Conservation (phyloP, 2,888 invertebrate genomes). For the Drosophila leonis region DNA sequence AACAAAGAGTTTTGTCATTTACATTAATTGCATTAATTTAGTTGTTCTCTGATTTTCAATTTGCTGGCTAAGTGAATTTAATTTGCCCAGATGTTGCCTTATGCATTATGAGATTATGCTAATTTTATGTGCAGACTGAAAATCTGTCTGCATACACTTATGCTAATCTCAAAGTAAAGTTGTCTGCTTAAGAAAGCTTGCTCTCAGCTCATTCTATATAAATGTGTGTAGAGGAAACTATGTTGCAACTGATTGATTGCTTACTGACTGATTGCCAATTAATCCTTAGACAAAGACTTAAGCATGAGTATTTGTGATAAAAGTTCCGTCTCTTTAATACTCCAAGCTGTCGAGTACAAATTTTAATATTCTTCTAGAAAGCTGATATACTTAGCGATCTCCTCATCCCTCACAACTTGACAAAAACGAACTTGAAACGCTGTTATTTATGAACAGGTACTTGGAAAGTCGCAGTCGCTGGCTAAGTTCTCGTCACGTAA, state of each 20-base stretch:
- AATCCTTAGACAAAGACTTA: neutral
- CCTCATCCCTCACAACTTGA: neutral
- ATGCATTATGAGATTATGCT: constrained; percentile 64
- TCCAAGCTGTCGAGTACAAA: neutral
- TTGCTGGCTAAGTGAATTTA: constrained; percentile 12
- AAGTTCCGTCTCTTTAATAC: too few relatives aligned
- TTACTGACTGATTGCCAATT: neutral
- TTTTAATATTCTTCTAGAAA: constrained; percentile 1
- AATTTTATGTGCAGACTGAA: constrained; percentile 31
- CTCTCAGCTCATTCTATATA: neutral
- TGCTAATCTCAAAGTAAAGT: constrained; percentile 58
- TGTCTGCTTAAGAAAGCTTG: neutral
- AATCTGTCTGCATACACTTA: constrained; percentile 14
- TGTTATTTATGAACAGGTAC: constrained; percentile 5
- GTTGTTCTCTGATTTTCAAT: constrained; percentile 31
- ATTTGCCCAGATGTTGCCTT: constrained; percentile 24
- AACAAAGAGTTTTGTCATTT: constrained; percentile 37
- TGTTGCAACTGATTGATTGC: neutral
- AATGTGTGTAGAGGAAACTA: neutral
- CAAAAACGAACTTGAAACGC: constrained; percentile 8
- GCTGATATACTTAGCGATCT: neutral
- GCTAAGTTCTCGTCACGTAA: constrained; percentile 23
- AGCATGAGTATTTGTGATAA: neutral
- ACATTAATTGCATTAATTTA: constrained; percentile 54
- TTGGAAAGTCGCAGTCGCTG: neutral